A percentile compares a stretch with the other conserved stretches of the same genome.
These are phyloP conservation scores for Argentina silus DNA, from an alignment of 2,797 vertebrate genomes.

Conservation along the genomic window DNA sequence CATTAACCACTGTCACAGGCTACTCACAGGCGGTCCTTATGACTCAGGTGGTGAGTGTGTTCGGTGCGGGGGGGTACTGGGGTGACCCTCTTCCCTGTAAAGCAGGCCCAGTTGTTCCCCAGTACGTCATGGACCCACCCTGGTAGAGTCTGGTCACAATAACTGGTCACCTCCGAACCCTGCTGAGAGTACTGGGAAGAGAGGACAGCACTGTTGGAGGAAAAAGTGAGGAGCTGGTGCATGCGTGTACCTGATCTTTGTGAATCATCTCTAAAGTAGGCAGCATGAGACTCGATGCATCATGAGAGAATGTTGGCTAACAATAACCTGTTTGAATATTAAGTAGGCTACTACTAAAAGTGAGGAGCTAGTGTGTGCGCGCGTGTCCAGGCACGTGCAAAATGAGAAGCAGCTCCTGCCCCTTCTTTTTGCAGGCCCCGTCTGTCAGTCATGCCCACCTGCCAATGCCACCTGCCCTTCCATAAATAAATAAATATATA, in stretches of 20 bases:
- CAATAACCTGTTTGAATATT: too few relatives aligned
- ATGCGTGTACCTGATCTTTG: neutral
- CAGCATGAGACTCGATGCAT: too few relatives aligned
- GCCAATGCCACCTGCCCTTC: too few relatives aligned
- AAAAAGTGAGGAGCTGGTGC: neutral
- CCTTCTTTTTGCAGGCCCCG: too few relatives aligned
- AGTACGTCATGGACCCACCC: constrained; percentile 95
- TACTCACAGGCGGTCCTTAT: constrained; percentile 61
- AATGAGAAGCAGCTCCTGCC: too few relatives aligned
- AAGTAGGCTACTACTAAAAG: neutral
- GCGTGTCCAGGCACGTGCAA: too few relatives aligned
- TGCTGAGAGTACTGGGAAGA: constrained; percentile 82
- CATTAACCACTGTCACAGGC: neutral
- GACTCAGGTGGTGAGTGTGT: constrained; percentile 28
- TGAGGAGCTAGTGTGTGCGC: neutral
- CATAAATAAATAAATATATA: too few relatives aligned
- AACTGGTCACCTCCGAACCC: constrained; percentile 82
- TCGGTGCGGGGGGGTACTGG: constrained; percentile 50
- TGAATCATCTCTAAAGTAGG: neutral
- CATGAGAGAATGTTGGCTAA: too few relatives aligned
- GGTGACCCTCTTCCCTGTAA: constrained; percentile 81
- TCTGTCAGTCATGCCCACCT: too few relatives aligned
- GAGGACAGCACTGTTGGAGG: neutral
- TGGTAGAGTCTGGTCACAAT: constrained; percentile 90
- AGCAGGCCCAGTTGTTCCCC: constrained; percentile 95